Base-by-base conservation (phyloP, 1,140 invertebrate species). In the Idris sp. region DNA sequence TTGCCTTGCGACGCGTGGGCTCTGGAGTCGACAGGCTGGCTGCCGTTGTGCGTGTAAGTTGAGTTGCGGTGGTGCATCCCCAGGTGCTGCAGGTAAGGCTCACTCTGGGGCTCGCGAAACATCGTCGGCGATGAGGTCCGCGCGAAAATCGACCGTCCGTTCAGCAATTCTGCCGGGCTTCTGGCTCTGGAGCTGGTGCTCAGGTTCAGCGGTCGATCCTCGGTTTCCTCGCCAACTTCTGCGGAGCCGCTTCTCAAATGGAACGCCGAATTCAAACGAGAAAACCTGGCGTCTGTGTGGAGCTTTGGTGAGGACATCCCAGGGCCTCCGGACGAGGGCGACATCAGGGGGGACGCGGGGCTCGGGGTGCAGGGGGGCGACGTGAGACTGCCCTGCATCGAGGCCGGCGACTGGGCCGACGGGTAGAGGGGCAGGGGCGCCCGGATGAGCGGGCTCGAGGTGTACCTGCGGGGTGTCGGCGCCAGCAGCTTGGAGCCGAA, bases 341-440 rank as follows among this genome's bases (percentile, higher is more conserved):
- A 82, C 74, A 74, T 79, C n/a, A 81, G 56, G 0, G 81, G 79
- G 1, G 80, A 79, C 1, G 82, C 78, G 7, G 82, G 77, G 31
- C 78, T 80, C 5, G 76, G 80, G 0, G 76, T 80, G 43, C 79
- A 80, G 1, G 77, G 77, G 7, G 79, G 79, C 15, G 78, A 81
- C 1, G 78, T 83, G 18, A 81, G 25, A 19, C 77, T 79, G 2
- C 78, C 77, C 31, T 77, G 81, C 22, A 79, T 69, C 9, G 77
- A 80, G 2, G 72, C 69, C 1, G 78, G 79, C 13, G 79, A 79
- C 13, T 78, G 79, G 0, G 78, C 73, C 25, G 79, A 56, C 0
- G 79, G 81, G 36, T 81, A 82, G 11, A 82, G 31, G 2, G 80
- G 75, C 48, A 82, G 5, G 5, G 80, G 79, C 1, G 80, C 78